A percentile compares a stretch with the other conserved stretches of the same genome.
Evolutionary conservation across 2,113 vertebrate species (phyloP).

Genomic region (Xiphias gladius): DNA sequence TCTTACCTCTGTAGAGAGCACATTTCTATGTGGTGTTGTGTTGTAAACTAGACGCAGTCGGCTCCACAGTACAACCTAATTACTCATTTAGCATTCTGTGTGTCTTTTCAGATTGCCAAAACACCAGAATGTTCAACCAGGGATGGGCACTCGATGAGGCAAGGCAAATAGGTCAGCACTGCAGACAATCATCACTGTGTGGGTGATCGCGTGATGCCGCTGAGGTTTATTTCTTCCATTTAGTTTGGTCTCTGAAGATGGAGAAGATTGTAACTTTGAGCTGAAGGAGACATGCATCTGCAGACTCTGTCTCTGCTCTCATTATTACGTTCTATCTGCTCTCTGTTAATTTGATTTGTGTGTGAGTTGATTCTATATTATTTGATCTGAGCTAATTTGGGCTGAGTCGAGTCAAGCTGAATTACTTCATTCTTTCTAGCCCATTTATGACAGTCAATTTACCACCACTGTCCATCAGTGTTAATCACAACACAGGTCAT

Average conservation of each 20-base stretch:
- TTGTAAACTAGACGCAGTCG: constrained; percentile 21
- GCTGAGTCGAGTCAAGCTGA: constrained; percentile 28
- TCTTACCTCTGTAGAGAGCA: not conserved
- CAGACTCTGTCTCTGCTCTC: constrained; percentile 52
- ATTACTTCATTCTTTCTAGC: constrained; percentile 34
- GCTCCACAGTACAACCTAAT: constrained; percentile 68
- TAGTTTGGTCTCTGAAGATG: constrained; percentile 41
- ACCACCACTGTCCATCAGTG: not conserved
- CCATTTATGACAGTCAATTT: constrained; percentile 10
- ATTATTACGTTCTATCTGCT: constrained; percentile 44
- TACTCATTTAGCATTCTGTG: constrained; percentile 71
- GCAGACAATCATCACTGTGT: constrained; percentile 40
- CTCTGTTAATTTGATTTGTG: constrained; percentile 61
- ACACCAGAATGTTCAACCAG: constrained; percentile 63
- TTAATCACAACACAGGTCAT: constrained; percentile 20
- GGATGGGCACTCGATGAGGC: constrained; percentile 35
- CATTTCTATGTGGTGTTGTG: constrained; percentile 4
- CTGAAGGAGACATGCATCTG: constrained; percentile 53
- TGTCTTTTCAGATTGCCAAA: constrained; percentile 46
- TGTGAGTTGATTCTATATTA: constrained; percentile 43
- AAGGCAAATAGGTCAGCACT: constrained; percentile 48
- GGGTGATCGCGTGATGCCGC: constrained; percentile 27
- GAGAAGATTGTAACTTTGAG: constrained; percentile 50
- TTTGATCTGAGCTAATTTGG: constrained; percentile 39
- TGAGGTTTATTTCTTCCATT: constrained; percentile 41